Conservation (phyloP, 2,797 vertebrate species). For the Tragelaphus oryx region DNA sequence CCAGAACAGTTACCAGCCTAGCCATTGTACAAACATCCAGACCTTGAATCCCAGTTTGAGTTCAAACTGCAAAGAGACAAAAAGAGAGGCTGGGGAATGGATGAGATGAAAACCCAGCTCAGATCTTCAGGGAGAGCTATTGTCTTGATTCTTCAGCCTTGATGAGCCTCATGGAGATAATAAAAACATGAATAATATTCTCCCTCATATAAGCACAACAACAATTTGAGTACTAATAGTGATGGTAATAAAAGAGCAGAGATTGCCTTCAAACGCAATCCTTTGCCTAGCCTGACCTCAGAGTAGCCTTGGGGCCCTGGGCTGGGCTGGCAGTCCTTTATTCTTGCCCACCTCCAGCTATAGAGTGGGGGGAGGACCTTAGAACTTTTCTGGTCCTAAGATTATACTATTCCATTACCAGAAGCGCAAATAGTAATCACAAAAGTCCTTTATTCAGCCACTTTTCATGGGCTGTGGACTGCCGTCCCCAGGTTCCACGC, state of each 20-base stretch:
- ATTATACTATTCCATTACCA: background rate
- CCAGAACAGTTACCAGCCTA: background rate
- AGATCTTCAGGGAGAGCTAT: conserved; percentile 51
- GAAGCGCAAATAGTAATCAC: background rate
- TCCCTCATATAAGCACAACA: conserved; percentile 18
- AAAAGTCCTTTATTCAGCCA: background rate
- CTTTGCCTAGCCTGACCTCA: background rate
- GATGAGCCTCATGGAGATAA: conserved; percentile 64
- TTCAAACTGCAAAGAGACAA: background rate
- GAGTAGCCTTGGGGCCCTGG: background rate
- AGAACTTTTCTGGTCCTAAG: background rate
- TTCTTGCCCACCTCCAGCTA: background rate
- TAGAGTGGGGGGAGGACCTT: background rate
- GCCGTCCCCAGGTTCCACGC: accelerated
- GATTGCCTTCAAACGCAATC: background rate
- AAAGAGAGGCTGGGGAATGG: conserved; percentile 39
- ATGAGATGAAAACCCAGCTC: conserved; percentile 19
- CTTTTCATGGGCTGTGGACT: accelerated
- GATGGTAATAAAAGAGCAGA: conserved; percentile 39
- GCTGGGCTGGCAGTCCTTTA: background rate
- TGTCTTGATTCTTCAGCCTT: conserved; percentile 52
- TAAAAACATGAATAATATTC: conserved; percentile 52
- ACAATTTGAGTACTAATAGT: conserved; percentile 9
- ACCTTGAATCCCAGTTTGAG: background rate
- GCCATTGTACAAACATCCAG: background rate